phyloP scores from a whole-genome alignment of 2,797 vertebrate species.

The Microctenopoma steveboyesi region DNA sequence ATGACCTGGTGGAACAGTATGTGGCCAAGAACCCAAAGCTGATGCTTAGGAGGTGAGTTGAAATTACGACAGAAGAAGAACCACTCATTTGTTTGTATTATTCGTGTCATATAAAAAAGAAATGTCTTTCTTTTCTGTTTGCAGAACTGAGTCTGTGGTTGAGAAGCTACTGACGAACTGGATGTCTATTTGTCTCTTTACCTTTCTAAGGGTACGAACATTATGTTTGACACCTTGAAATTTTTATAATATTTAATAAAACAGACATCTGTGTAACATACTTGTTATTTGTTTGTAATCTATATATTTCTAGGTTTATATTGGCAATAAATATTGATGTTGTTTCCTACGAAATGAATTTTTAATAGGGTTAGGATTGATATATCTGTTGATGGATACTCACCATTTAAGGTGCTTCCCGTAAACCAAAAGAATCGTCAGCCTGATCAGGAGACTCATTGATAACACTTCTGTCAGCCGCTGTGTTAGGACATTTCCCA shows the following conservation, averaged over 20 bases:
- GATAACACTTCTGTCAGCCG: background rate
- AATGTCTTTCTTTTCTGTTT: constrained; percentile 15
- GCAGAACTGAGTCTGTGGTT: constrained; percentile 95
- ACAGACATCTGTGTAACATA: too few relatives aligned
- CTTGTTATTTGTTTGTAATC: too few relatives aligned
- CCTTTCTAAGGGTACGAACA: constrained; percentile 90
- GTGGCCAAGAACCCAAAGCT: constrained; percentile 98
- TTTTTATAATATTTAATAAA: too few relatives aligned
- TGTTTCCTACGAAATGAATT: too few relatives aligned
- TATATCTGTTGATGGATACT: too few relatives aligned
- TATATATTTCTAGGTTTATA: too few relatives aligned
- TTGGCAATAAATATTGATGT: too few relatives aligned
- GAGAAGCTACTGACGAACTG: constrained; percentile 98
- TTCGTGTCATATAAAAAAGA: background rate
- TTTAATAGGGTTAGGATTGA: too few relatives aligned
- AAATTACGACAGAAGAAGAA: too few relatives aligned
- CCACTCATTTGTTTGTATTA: background rate
- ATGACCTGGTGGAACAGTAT: constrained; percentile 94
- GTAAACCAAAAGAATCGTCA: background rate
- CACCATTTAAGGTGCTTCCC: too few relatives aligned
- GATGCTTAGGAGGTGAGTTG: constrained; percentile 91
- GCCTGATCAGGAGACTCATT: background rate
- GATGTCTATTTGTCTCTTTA: constrained; percentile 98
- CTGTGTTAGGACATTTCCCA: constrained; percentile 7
- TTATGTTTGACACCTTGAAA: too few relatives aligned